Conservation (phyloP, 2,797 vertebrate species). For the Pangasius larnaudii region DNA sequence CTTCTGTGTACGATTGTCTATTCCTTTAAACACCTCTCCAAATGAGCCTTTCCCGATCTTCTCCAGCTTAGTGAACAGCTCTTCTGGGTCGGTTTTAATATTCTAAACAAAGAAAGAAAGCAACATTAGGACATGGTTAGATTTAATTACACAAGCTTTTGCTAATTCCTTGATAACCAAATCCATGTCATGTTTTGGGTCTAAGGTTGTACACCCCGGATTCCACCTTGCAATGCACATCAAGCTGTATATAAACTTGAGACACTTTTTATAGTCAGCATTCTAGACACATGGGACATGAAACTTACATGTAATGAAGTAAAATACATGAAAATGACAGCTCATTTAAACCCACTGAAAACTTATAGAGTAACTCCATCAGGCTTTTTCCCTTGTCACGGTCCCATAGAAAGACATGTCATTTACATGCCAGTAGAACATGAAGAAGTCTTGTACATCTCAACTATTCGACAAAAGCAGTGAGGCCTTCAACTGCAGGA, state of each 20-base stretch:
- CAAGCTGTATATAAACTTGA: background rate
- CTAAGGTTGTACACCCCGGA: background rate
- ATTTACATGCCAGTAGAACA: background rate
- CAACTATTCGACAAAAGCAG: background rate
- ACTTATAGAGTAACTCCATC: background rate
- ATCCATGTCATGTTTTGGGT: background rate
- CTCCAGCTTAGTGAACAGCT: slow-evolving; percentile 93
- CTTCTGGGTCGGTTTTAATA: slow-evolving; percentile 90
- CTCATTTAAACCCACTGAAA: background rate
- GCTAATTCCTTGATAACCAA: background rate
- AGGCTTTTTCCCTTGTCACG: background rate
- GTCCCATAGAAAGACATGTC: background rate
- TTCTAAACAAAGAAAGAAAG: slow-evolving; percentile 71
- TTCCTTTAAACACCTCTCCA: slow-evolving; percentile 98
- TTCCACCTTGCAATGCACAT: background rate
- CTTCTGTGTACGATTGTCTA: slow-evolving; percentile 95
- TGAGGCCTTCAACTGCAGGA: background rate
- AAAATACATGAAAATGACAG: background rate
- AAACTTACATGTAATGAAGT: background rate
- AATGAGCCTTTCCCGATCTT: slow-evolving; percentile 98
- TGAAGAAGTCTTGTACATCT: background rate
- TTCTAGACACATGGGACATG: background rate
- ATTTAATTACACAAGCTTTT: background rate
- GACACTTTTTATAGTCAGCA: background rate
- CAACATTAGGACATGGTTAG: background rate